These are phyloP conservation scores for Crax fasciolata DNA, from an alignment of 2,797 vertebrate genomes.

Conservation along the genomic window DNA sequence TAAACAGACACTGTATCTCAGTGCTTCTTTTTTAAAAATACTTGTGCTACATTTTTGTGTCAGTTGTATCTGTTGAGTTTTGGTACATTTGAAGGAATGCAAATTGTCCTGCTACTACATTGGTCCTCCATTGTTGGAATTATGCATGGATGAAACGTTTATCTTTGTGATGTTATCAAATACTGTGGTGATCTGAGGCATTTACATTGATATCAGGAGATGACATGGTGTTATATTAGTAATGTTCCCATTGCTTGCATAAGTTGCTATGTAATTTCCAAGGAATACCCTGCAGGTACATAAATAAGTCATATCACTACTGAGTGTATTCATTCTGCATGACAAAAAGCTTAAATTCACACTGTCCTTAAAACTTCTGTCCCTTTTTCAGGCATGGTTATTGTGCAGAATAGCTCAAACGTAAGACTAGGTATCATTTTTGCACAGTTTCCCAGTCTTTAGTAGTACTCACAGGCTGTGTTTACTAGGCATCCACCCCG, in stretches of 20 bases:
- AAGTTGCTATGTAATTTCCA: conserved; percentile 62
- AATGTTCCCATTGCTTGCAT: conserved; percentile 55
- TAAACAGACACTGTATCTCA: neutral
- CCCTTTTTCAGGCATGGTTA: neutral
- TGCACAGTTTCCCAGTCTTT: neutral
- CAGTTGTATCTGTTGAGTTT: neutral
- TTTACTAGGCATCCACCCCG: neutral
- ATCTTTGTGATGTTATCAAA: conserved; percentile 69
- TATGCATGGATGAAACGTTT: conserved; percentile 40
- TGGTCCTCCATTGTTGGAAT: conserved; percentile 34
- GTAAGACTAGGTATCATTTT: neutral
- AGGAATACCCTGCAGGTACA: conserved; percentile 65
- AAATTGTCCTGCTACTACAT: conserved; percentile 24
- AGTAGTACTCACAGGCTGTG: neutral
- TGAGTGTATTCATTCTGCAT: conserved; percentile 51
- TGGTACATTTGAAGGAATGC: neutral
- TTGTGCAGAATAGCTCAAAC: neutral
- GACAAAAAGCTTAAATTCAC: conserved; percentile 50
- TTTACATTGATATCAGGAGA: conserved; percentile 63
- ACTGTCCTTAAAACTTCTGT: conserved; percentile 20
- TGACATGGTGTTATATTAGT: conserved; percentile 62
- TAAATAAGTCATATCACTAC: conserved; percentile 63
- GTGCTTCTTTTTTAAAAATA: neutral
- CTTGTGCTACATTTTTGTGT: neutral
- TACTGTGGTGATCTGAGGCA: conserved; percentile 52